Evolutionary conservation across 2,797 vertebrate genomes (phyloP).

Genomic region (Macrochelys suwanniensis): DNA sequence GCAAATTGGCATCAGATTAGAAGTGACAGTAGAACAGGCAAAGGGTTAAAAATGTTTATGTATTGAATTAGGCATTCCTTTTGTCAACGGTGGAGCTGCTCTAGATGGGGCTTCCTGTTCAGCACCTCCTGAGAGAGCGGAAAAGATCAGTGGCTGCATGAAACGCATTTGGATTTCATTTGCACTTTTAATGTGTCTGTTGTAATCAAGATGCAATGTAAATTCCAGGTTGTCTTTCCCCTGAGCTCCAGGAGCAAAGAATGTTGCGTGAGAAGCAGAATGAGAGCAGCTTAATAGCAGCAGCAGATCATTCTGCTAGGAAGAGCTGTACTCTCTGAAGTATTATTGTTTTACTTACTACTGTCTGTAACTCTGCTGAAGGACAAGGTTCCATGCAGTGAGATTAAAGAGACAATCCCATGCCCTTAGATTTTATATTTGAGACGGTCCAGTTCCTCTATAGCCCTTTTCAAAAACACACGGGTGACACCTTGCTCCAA

Average conservation of each 20-base stretch:
- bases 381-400: conserved; percentile 24
- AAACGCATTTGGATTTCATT: conserved; percentile 37
- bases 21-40: background rate
- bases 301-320: conserved; percentile 35
- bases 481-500: background rate
- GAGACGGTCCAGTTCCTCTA: background rate
- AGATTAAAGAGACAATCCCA: conserved; percentile 56
- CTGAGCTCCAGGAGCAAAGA: conserved; percentile 48
- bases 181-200: conserved; percentile 47
- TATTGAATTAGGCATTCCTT: background rate
- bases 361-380: conserved; percentile 30
- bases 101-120: rapidly evolving
- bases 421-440: background rate
- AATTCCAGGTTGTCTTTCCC: conserved; percentile 40
- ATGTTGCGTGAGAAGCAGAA: conserved; percentile 51
- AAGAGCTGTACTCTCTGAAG: conserved; percentile 49
- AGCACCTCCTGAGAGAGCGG: background rate
- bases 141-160: conserved; percentile 36
- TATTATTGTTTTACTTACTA: conserved; percentile 57
- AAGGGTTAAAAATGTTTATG: conserved; percentile 49
- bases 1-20: rapidly evolving
- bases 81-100: rapidly evolving
- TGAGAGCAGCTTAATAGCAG: conserved; percentile 36
- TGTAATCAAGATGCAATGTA: conserved; percentile 39
- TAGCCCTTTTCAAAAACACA: background rate